These are phyloP conservation scores for Piprites chloris DNA, from an alignment of 2,113 vertebrate species.

Conservation along the genomic window DNA sequence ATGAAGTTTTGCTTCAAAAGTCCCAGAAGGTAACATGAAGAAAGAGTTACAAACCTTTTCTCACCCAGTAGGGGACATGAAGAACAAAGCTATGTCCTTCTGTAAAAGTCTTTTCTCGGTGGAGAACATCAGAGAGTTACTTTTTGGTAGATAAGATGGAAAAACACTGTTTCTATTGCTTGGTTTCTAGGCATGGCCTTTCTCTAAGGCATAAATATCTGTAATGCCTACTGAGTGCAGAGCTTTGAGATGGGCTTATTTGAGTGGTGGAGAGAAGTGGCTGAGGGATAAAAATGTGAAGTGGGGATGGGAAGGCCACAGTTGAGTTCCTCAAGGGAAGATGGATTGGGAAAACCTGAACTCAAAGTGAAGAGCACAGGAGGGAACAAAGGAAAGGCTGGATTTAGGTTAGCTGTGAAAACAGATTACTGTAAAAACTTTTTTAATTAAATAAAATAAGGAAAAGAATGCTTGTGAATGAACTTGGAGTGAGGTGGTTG, in stretches of 20 bases:
- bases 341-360: rapidly evolving
- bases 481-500: not conserved
- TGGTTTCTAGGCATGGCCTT: not conserved
- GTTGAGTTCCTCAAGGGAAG: not conserved
- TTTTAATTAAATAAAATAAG: not conserved
- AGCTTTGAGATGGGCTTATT: not conserved
- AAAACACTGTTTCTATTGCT: not conserved
- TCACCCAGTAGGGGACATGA: not conserved
- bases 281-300: not conserved
- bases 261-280: not conserved
- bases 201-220: not conserved
- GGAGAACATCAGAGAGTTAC: not conserved
- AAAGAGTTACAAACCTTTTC: not conserved
- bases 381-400: not conserved
- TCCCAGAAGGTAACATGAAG: not conserved
- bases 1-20: not conserved
- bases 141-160: not conserved
- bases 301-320: not conserved
- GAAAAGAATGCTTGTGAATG: not conserved
- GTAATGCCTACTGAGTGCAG: not conserved
- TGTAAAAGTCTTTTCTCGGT: not conserved
- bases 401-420: not conserved
- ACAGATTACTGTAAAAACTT: not conserved
- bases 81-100: not conserved
- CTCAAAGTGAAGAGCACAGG: not conserved